Evolutionary conservation across 2,888 invertebrate species (phyloP).

Genomic region (Polyommatus icarus): DNA sequence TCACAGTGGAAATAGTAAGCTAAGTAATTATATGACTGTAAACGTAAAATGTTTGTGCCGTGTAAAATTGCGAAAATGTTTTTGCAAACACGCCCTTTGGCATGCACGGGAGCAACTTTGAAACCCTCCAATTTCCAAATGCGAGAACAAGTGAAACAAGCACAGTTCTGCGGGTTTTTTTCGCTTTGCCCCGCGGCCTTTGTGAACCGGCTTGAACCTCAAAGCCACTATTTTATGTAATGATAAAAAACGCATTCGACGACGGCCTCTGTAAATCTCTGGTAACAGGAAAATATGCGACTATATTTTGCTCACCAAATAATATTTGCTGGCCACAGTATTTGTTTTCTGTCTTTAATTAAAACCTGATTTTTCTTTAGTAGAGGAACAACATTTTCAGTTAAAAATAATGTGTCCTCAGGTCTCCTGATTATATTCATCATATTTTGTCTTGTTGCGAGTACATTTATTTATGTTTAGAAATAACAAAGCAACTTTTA

Average conservation of each 20-base stretch:
- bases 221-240: conserved; percentile 37
- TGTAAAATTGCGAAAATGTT: conserved; percentile 9
- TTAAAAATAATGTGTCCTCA: neutral
- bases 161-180: conserved; percentile 35
- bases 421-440: neutral
- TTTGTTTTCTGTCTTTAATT: neutral
- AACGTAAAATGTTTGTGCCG: neutral
- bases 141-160: conserved; percentile 37
- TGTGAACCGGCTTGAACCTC: conserved; percentile 35
- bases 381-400: neutral
- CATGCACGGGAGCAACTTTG: conserved; percentile 24
- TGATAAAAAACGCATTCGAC: conserved; percentile 37
- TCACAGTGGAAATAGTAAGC: neutral
- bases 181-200: conserved; percentile 37
- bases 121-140: conserved; percentile 35
- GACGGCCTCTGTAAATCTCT: conserved; percentile 30
- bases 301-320: neutral
- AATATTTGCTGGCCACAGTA: neutral
- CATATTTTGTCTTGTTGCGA: neutral
- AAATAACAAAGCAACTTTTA: neutral
- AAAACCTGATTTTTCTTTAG: neutral
- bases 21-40: neutral
- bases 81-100: conserved; percentile 25
- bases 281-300: conserved; percentile 25
- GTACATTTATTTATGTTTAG: no score